phyloP scores from a whole-genome alignment of 1,140 invertebrate species.

The Lineus longissimus region DNA sequence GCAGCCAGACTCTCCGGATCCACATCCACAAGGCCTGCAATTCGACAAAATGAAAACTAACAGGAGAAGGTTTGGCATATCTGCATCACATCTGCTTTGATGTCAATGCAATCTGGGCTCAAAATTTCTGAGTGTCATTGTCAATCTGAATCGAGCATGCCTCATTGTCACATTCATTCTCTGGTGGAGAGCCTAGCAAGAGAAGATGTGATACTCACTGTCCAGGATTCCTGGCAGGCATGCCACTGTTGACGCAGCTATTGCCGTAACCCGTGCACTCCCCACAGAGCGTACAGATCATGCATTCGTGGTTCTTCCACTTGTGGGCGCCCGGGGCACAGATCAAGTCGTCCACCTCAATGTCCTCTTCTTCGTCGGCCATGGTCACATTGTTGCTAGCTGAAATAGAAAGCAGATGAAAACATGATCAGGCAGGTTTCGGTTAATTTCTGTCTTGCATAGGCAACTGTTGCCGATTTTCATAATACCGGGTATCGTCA shows the following conservation, averaged over 20 bases:
- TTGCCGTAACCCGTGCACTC: slow-evolving; percentile 91
- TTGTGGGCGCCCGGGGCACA: slow-evolving; percentile 69
- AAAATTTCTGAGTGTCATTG: too few species aligned
- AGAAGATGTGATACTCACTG: slow-evolving; percentile 64
- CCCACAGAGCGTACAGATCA: slow-evolving; percentile 85
- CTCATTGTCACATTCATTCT: too few species aligned
- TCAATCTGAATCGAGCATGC: too few species aligned
- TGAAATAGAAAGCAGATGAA: slow-evolving; percentile 14
- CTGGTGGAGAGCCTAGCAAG: too few species aligned
- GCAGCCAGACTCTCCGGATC: slow-evolving; percentile 90
- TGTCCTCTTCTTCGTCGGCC: slow-evolving; percentile 58
- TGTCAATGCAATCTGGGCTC: too few species aligned
- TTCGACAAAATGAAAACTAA: neutral
- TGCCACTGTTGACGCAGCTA: slow-evolving; percentile 71
- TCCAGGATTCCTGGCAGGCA: slow-evolving; percentile 78
- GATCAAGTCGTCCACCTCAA: slow-evolving; percentile 57
- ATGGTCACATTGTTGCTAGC: slow-evolving; percentile 37
- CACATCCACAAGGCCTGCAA: slow-evolving; percentile 85
- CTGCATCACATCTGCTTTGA: neutral
- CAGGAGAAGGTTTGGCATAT: neutral
- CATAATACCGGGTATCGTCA: too few species aligned
- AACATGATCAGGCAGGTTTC: neutral
- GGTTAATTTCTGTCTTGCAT: too few species aligned
- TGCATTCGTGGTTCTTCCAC: slow-evolving; percentile 80
- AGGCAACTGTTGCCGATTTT: too few species aligned